Evolutionary conservation across 2,888 invertebrate genomes (phyloP).

Genomic region (Caradrina clavipalpis): DNA sequence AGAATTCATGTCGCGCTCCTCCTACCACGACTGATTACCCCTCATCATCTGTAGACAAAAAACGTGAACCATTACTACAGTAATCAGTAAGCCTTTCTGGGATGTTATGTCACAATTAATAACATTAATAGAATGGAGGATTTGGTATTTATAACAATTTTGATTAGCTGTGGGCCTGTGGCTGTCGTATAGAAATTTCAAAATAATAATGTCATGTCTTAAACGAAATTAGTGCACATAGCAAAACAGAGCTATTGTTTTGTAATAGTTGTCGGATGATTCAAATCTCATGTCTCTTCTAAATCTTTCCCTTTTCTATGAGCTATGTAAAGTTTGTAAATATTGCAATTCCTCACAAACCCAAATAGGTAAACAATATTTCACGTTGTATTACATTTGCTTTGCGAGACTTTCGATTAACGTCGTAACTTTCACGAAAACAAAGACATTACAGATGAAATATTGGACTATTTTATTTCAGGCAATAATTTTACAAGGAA

Average conservation of each 20-base stretch:
- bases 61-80: slow-evolving; percentile 21
- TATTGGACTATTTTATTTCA: slow-evolving; percentile 28
- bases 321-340: neutral
- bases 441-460: slow-evolving; percentile 41
- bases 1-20: slow-evolving; percentile 88
- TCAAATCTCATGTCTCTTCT: neutral
- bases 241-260: neutral
- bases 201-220: neutral
- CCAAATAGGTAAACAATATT: slow-evolving; percentile 19
- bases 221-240: neutral
- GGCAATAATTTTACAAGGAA: slow-evolving; percentile 13
- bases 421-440: slow-evolving; percentile 31
- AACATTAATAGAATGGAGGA: neutral
- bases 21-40: slow-evolving; percentile 82
- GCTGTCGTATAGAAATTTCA: neutral
- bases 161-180: neutral
- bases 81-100: neutral
- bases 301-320: neutral
- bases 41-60: slow-evolving; percentile 86
- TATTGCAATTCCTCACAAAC: slow-evolving; percentile 2
- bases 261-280: neutral
- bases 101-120: neutral
- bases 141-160: neutral
- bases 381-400: slow-evolving; percentile 6
- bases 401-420: slow-evolving; percentile 31